phyloP scores from a whole-genome alignment of 2,888 invertebrate genomes.

The Miltochrista miniata region DNA sequence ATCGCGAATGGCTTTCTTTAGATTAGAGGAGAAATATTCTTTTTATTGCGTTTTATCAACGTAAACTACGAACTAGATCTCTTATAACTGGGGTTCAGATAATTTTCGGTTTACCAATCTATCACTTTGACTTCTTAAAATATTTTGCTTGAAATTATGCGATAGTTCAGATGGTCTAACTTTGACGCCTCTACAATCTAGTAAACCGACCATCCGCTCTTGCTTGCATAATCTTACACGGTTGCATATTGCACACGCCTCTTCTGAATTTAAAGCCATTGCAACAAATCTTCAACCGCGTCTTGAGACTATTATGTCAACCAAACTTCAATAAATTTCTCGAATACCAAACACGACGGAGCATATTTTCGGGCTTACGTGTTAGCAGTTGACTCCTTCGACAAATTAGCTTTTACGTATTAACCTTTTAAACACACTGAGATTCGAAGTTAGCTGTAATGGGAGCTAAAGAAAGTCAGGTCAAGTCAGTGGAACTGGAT shows the following conservation, averaged over 20 bases:
- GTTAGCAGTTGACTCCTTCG: conserved; percentile 20
- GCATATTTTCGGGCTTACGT: conserved; percentile 31
- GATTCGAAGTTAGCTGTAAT: conserved; percentile 39
- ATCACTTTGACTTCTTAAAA: no score
- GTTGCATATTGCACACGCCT: conserved; percentile 8
- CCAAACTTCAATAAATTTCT: conserved; percentile 24
- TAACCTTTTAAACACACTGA: conserved; percentile 28
- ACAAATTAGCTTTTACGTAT: conserved; percentile 23
- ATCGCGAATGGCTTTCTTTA: no score
- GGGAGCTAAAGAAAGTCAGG: conserved; percentile 70
- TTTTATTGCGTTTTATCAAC: no score
- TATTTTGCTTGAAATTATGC: no score
- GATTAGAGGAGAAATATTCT: no score
- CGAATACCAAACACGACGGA: conserved; percentile 20
- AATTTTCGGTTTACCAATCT: no score
- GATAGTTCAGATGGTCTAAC: no score
- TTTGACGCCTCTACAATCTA: no score
- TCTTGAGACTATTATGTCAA: conserved; percentile 15
- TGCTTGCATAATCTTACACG: conserved; percentile 8
- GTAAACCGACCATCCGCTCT: neutral
- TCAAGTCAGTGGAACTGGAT: conserved; percentile 70
- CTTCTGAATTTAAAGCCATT: conserved; percentile 14
- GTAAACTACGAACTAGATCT: no score
- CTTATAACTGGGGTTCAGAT: no score
- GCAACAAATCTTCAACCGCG: conserved; percentile 18